phyloP scores from a whole-genome alignment of 2,888 invertebrate genomes.

The Drosophila limbata region DNA sequence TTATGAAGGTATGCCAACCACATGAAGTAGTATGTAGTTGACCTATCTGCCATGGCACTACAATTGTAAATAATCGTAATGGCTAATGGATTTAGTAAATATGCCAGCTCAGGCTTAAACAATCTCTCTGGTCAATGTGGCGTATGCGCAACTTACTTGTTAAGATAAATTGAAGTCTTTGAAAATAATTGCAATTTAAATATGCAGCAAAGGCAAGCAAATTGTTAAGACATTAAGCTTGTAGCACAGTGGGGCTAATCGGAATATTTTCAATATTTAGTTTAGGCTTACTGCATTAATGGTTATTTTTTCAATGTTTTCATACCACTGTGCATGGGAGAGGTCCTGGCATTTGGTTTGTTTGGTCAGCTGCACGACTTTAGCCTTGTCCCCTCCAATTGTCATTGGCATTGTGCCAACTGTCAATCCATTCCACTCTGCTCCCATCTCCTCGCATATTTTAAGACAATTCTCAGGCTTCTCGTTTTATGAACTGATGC shows the following conservation, averaged over 20 bases:
- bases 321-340: not conserved
- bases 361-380: slow-evolving; percentile 40
- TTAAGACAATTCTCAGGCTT: slow-evolving; percentile 51
- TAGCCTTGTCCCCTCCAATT: slow-evolving; percentile 12
- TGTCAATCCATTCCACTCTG: slow-evolving; percentile 27
- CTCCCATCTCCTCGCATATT: slow-evolving; percentile 34
- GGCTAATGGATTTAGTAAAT: slow-evolving; percentile 59
- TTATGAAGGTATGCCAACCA: slow-evolving; percentile 34
- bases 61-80: slow-evolving; percentile 47
- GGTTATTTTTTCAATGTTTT: not conserved
- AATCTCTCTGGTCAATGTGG: slow-evolving; percentile 14
- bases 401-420: slow-evolving; percentile 46
- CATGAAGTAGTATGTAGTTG: slow-evolving; percentile 5
- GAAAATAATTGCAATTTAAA: slow-evolving; percentile 5
- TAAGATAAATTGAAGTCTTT: not conserved
- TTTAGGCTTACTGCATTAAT: no score
- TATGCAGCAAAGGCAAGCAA: not conserved
- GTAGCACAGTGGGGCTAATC: slow-evolving; percentile 1
- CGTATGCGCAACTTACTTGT: slow-evolving; percentile 29
- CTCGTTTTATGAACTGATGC: slow-evolving; percentile 54
- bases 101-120: slow-evolving; percentile 20
- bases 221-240: not conserved
- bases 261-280: not conserved
- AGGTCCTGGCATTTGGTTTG: slow-evolving; percentile 24
- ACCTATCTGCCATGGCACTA: slow-evolving; percentile 14